A percentile compares a stretch with the other conserved stretches of the same genome.
Conservation (phyloP, 2,113 vertebrate species). For the Galemys pyrenaicus region DNA sequence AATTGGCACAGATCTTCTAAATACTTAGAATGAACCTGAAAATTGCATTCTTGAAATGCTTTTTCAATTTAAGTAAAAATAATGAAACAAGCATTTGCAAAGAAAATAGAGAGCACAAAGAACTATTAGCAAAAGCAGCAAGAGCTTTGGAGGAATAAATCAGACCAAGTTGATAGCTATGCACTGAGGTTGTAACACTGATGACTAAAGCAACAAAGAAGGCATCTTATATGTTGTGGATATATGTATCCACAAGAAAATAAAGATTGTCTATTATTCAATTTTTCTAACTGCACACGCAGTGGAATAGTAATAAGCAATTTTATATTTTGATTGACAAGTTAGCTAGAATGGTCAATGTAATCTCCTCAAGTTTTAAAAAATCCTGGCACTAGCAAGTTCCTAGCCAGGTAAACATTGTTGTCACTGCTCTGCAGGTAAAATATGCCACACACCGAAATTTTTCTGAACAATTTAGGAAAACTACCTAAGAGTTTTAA, state of each 20-base stretch:
- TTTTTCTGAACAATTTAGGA: not conserved
- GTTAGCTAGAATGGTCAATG: not conserved
- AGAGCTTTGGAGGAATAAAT: constrained; percentile 44
- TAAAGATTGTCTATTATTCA: not conserved
- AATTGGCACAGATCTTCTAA: constrained; percentile 52
- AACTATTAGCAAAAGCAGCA: constrained; percentile 45
- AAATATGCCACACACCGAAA: not conserved
- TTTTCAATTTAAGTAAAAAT: constrained; percentile 64
- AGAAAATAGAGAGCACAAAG: constrained; percentile 31
- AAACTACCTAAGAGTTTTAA: not conserved
- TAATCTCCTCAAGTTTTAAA: not conserved
- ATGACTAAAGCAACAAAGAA: constrained; percentile 34
- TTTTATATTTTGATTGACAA: not conserved
- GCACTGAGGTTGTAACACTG: not conserved
- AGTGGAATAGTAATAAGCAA: not conserved
- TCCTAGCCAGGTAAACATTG: not conserved
- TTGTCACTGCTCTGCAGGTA: not conserved
- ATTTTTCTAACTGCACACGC: constrained; percentile 2
- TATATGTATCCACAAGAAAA: constrained; percentile 16
- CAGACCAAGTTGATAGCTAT: not conserved
- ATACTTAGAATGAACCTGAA: constrained; percentile 48
- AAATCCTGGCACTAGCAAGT: not conserved
- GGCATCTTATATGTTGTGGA: not conserved
- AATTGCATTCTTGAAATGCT: constrained; percentile 57
- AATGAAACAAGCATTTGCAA: constrained; percentile 66